Conservation (phyloP, 2,113 vertebrate genomes). For the Natator depressus region DNA sequence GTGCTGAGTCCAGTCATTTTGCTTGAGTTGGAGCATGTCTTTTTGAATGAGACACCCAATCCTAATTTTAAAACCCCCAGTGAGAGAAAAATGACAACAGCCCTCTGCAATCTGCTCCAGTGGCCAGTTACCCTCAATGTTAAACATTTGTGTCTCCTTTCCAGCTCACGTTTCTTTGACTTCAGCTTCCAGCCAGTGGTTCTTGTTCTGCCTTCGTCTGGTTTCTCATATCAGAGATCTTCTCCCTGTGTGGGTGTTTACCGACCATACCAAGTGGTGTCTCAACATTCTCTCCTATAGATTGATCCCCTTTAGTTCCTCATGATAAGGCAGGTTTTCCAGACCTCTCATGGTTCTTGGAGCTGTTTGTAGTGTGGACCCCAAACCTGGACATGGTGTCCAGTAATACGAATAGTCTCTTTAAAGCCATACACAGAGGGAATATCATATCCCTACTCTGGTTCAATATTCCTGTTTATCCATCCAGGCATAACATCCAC, state of each 20-base stretch:
- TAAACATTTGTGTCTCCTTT: not conserved
- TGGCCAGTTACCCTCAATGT: not conserved
- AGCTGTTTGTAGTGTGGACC: too few relatives aligned
- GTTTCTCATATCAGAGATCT: not conserved
- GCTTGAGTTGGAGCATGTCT: not conserved
- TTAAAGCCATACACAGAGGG: not conserved
- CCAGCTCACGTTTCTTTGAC: not conserved
- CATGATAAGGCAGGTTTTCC: not conserved
- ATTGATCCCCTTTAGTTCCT: not conserved
- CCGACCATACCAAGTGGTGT: not conserved
- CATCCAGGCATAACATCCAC: too few relatives aligned
- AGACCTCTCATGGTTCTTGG: not conserved
- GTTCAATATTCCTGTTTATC: rapidly evolving
- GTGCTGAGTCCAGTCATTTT: not conserved
- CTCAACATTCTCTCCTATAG: not conserved
- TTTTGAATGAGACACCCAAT: not conserved
- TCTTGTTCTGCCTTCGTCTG: not conserved
- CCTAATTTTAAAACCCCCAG: too few relatives aligned
- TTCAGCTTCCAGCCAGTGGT: not conserved
- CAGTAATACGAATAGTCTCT: too few relatives aligned
- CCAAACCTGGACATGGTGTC: too few relatives aligned
- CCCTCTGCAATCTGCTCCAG: too few relatives aligned
- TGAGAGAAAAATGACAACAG: too few relatives aligned
- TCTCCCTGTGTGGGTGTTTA: not conserved
- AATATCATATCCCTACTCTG: not conserved